phyloP scores from a whole-genome alignment of 2,113 vertebrate genomes.

The Scomber scombrus region DNA sequence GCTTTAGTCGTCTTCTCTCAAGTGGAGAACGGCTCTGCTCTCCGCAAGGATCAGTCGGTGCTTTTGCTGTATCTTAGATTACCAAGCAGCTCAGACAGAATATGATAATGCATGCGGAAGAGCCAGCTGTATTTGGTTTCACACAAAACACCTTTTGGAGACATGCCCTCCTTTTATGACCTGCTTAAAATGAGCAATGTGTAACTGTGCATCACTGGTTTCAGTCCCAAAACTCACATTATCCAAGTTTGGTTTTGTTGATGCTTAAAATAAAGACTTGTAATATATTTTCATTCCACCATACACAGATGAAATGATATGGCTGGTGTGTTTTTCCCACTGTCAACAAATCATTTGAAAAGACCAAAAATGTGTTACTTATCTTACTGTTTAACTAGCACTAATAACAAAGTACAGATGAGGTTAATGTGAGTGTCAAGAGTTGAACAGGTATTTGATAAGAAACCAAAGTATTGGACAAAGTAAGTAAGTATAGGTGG shows the following conservation, averaged over 20 bases:
- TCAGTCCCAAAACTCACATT: constrained; percentile 14
- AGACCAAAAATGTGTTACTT: constrained; percentile 16
- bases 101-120: constrained; percentile 59
- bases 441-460: not conserved
- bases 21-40: constrained; percentile 60
- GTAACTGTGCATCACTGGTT: constrained; percentile 41
- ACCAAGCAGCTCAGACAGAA: constrained; percentile 35
- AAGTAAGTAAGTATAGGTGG: no score
- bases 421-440: not conserved
- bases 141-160: constrained; percentile 44
- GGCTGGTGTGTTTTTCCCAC: not conserved
- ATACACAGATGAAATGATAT: constrained; percentile 18
- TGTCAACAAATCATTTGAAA: constrained; percentile 37
- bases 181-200: constrained; percentile 46
- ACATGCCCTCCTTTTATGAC: constrained; percentile 45
- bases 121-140: constrained; percentile 53
- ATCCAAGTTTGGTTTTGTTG: constrained; percentile 23
- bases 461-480: not conserved
- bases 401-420: not conserved
- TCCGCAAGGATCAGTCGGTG: constrained; percentile 47
- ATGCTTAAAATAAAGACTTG: constrained; percentile 32
- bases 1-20: constrained; percentile 57
- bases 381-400: no score
- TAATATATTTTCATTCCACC: not conserved
- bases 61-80: constrained; percentile 55